These are phyloP conservation scores for Apistogramma diplotaenia DNA, from an alignment of 2,113 vertebrate species.

Conservation along the genomic window DNA sequence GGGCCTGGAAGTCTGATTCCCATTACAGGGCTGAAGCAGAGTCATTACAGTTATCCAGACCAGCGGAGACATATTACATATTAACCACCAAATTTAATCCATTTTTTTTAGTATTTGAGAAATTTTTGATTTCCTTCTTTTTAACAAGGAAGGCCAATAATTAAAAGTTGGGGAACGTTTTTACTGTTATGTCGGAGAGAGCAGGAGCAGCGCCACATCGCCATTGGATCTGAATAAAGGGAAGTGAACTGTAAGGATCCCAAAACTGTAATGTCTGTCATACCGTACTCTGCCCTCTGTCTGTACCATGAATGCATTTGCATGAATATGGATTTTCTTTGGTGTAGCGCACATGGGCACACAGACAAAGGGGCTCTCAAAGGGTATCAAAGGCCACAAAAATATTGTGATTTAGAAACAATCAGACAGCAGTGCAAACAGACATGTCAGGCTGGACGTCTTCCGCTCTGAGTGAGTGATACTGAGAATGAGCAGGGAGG, in stretches of 20 bases:
- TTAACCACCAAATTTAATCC: slow-evolving; percentile 18
- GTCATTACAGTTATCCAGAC: slow-evolving; percentile 18
- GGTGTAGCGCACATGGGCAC: not conserved
- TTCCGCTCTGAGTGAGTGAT: slow-evolving; percentile 54
- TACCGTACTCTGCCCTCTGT: not conserved
- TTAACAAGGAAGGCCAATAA: not conserved
- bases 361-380: not conserved
- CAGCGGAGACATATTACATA: slow-evolving; percentile 15
- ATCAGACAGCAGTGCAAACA: slow-evolving; percentile 52
- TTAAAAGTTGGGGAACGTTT: not conserved
- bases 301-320: slow-evolving; percentile 3
- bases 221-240: slow-evolving; percentile 43
- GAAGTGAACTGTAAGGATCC: slow-evolving; percentile 36
- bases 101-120: not conserved
- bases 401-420: slow-evolving; percentile 74
- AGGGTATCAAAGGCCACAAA: slow-evolving; percentile 49
- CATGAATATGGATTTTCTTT: not conserved
- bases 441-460: slow-evolving; percentile 21
- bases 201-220: not conserved
- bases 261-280: slow-evolving; percentile 14
- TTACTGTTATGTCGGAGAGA: not conserved
- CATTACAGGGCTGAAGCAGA: slow-evolving; percentile 4
- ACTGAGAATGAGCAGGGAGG: slow-evolving; percentile 18
- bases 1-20: slow-evolving; percentile 11
- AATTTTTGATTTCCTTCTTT: not conserved